These are phyloP conservation scores for Artibeus jamaicensis DNA, from an alignment of 2,797 vertebrate genomes.

Conservation along the genomic window DNA sequence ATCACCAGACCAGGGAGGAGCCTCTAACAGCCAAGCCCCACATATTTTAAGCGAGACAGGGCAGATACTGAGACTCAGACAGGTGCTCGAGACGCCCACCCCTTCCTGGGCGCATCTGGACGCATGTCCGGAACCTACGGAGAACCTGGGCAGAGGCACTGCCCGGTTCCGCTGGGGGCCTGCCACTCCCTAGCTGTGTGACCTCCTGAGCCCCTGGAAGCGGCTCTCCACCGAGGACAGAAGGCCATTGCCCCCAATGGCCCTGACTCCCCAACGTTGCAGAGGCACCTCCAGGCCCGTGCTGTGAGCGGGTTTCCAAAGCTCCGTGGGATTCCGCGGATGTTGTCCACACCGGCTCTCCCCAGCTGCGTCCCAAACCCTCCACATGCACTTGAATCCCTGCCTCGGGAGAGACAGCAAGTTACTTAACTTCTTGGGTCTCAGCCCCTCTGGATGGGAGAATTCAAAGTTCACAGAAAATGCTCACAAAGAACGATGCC, in stretches of 20 bases:
- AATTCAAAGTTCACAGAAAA: neutral
- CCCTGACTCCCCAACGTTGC: neutral
- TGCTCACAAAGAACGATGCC: fast-evolving
- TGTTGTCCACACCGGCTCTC: neutral
- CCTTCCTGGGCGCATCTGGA: fast-evolving
- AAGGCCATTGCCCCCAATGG: no score
- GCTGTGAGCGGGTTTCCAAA: fast-evolving
- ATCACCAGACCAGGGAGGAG: neutral
- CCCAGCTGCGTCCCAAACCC: neutral
- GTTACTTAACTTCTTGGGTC: neutral
- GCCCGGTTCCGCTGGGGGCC: neutral
- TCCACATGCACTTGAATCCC: neutral
- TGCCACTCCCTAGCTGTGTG: neutral
- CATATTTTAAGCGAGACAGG: neutral
- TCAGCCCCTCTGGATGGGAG: neutral
- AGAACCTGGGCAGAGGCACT: neutral
- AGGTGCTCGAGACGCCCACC: neutral
- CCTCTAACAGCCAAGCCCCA: neutral
- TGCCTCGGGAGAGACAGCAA: neutral
- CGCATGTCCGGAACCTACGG: fast-evolving
- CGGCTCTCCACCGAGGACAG: neutral
- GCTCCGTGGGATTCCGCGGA: fast-evolving
- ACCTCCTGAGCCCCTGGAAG: neutral
- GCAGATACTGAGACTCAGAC: neutral
- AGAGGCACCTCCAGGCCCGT: neutral